phyloP scores from a whole-genome alignment of 1,140 invertebrate species.

The Atta colombica region DNA sequence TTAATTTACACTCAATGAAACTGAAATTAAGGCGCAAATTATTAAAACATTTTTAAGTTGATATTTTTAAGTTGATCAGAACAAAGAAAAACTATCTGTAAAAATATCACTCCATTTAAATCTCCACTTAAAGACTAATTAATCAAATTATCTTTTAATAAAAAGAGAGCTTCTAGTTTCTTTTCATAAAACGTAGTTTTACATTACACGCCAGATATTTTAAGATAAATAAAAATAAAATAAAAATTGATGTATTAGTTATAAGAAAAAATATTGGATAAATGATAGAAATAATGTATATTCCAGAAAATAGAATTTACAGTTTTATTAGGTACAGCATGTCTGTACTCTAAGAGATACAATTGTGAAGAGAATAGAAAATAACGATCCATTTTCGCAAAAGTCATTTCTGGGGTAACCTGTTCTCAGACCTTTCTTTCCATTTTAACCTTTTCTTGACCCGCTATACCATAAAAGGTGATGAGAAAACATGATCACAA shows the following conservation, averaged over 20 bases:
- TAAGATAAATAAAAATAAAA: background rate
- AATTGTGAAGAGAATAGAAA: background rate
- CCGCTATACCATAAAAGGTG: background rate
- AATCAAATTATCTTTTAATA: background rate
- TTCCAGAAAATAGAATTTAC: background rate
- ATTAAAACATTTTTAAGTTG: background rate
- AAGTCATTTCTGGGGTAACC: background rate
- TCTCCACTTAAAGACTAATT: background rate
- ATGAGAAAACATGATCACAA: background rate
- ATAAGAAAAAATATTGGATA: too few relatives aligned
- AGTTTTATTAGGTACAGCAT: background rate
- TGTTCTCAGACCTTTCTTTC: background rate
- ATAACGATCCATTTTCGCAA: conserved; percentile 11
- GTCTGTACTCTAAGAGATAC: background rate
- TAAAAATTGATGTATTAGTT: background rate
- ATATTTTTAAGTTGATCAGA: background rate
- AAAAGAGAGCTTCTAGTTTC: background rate
- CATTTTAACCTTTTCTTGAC: background rate
- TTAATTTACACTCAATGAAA: background rate
- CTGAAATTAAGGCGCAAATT: background rate
- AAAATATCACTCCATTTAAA: background rate
- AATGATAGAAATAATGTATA: background rate
- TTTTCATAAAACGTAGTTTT: background rate
- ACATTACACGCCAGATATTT: background rate
- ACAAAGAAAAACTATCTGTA: background rate